Percentiles rank a stretch among this genome's conserved stretches.
phyloP scores from a whole-genome alignment of 2,888 invertebrate genomes.

The Cybosia mesomella region DNA sequence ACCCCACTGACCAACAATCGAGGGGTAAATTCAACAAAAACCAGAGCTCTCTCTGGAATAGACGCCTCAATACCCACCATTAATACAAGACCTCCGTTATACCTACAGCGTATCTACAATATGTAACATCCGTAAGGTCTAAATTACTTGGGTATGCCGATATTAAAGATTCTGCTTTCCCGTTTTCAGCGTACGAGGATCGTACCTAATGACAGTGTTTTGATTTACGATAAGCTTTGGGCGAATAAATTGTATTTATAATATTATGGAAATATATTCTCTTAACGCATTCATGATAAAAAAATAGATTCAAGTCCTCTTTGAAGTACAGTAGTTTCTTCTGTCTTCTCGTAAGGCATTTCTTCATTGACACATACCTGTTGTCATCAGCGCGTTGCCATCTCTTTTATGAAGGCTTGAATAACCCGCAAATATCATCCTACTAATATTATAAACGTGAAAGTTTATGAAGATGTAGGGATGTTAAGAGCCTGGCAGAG shows the following conservation, averaged over 20 bases:
- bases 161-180: constrained; percentile 64
- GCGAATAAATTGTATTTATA: constrained; percentile 50
- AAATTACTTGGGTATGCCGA: constrained; percentile 61
- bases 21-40: constrained; percentile 49
- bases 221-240: constrained; percentile 69
- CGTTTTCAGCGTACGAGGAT: constrained; percentile 57
- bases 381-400: no score
- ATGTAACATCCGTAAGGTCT: constrained; percentile 56
- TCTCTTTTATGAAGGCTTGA: no score
- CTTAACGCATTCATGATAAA: no score
- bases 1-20: constrained; percentile 51
- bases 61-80: constrained; percentile 60
- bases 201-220: constrained; percentile 64
- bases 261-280: constrained; percentile 25
- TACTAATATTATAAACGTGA: no score
- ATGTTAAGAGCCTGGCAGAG: no score
- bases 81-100: constrained; percentile 61
- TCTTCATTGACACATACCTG: no score
- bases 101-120: constrained; percentile 55
- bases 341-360: background rate
- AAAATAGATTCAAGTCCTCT: no score
- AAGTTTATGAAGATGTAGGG: no score
- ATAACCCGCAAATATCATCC: no score
- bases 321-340: background rate
- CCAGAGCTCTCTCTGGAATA: constrained; percentile 62